Conservation (phyloP, 1,140 invertebrate species). For the Plutomurus gul region DNA sequence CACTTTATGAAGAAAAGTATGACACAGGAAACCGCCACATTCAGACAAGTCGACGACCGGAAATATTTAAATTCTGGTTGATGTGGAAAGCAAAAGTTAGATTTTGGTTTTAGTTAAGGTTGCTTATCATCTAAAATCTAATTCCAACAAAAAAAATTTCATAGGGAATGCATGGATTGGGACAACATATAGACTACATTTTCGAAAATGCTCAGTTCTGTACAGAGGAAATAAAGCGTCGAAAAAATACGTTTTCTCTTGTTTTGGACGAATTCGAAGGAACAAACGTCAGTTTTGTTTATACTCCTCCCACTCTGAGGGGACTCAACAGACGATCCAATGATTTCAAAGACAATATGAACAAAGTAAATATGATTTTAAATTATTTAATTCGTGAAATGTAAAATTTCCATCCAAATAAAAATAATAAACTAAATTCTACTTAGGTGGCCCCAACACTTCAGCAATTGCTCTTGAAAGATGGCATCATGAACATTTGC, state of each 20-base stretch:
- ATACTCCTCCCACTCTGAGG: neutral
- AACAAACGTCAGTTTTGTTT: constrained; percentile 30
- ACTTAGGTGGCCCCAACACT: constrained; percentile 86
- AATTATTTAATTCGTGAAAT: too few relatives aligned
- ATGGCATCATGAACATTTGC: constrained; percentile 92
- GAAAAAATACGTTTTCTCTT: neutral
- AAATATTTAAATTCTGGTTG: constrained; percentile 43
- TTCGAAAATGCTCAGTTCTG: neutral
- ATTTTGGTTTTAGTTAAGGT: neutral
- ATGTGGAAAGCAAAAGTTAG: constrained; percentile 42
- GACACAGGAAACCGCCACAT: constrained; percentile 27
- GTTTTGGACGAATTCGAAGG: constrained; percentile 23
- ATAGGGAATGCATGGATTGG: constrained; percentile 33
- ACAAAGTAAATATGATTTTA: neutral
- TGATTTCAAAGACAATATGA: neutral
- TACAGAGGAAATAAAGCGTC: constrained; percentile 25
- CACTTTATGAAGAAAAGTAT: neutral
- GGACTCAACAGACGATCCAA: neutral
- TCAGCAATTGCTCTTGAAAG: constrained; percentile 90
- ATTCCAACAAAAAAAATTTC: neutral
- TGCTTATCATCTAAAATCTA: neutral
- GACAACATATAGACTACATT: constrained; percentile 30
- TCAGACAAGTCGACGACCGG: constrained; percentile 32
- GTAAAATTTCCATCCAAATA: too few relatives aligned
- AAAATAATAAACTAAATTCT: too few relatives aligned